A percentile compares a stretch with the other conserved stretches of the same genome.
Conservation (phyloP, 2,888 invertebrate species). For the Plutella xylostella region DNA sequence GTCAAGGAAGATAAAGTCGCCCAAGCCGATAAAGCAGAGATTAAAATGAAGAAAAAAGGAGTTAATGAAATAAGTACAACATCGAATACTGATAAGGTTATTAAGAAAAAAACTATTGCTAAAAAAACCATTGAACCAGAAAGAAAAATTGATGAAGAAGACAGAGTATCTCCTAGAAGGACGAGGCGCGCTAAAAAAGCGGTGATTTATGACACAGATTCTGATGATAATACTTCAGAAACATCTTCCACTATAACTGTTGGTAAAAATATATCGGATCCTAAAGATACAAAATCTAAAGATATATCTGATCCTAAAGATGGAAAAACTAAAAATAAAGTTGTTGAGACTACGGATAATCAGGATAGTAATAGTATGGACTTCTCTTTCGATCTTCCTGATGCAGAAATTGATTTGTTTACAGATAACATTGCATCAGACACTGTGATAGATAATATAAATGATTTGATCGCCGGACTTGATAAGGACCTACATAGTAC, state of each 20-base stretch:
- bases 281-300: neutral
- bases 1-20: too few species aligned
- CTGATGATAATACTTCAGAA: conserved; percentile 30
- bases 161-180: conserved; percentile 15
- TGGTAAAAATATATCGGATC: too few species aligned
- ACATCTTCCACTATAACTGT: too few species aligned
- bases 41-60: too few species aligned
- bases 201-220: conserved; percentile 33
- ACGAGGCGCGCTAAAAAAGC: conserved; percentile 26
- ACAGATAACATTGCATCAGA: conserved; percentile 40
- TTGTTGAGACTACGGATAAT: conserved; percentile 8
- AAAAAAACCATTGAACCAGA: conserved; percentile 12
- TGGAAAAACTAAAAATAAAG: neutral
- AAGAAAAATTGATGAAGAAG: conserved; percentile 12
- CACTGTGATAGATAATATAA: conserved; percentile 46
- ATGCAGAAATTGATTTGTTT: conserved; percentile 45
- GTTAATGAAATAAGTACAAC: neutral
- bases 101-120: conserved; percentile 6
- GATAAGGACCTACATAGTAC: conserved; percentile 28
- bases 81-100: neutral
- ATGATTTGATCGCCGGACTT: conserved; percentile 46
- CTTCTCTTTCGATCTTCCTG: conserved; percentile 1
- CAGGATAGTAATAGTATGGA: conserved; percentile 1
- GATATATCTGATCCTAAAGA: conserved; percentile 5
- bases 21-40: too few species aligned